Evolutionary conservation across 2,888 invertebrate species (phyloP).

Genomic region (Caenorhabditis becei): DNA sequence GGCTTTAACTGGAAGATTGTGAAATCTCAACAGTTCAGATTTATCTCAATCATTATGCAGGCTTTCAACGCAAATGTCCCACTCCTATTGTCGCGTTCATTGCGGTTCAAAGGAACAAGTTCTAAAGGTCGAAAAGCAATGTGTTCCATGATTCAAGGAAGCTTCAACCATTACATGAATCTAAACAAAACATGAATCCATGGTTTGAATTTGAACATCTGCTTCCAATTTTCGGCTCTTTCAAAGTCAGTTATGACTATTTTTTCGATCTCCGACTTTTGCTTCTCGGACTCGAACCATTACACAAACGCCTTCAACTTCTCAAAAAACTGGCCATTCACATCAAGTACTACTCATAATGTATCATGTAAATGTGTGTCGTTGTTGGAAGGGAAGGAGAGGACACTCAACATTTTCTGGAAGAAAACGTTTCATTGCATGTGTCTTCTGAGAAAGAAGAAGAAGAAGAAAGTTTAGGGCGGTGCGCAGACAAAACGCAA

Average conservation of each 20-base stretch:
- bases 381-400: neutral
- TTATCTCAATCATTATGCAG: too few relatives aligned
- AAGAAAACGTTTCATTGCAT: conserved; percentile 2
- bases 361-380: conserved; percentile 15
- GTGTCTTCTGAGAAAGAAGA: neutral
- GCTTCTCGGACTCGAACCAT: neutral
- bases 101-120: conserved; percentile 1
- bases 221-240: conserved; percentile 8
- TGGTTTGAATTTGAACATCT: conserved; percentile 4
- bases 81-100: too few relatives aligned
- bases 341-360: conserved; percentile 17
- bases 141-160: neutral
- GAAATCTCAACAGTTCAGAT: too few relatives aligned
- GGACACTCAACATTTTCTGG: conserved; percentile 4
- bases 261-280: neutral
- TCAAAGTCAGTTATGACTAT: neutral
- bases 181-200: neutral
- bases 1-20: too few relatives aligned
- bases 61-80: too few relatives aligned
- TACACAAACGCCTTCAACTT: neutral
- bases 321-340: conserved; percentile 7
- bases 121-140: conserved; percentile 12
- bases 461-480: neutral
- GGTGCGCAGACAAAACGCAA: conserved; percentile 19
- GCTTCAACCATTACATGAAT: neutral